Evolutionary conservation across 2,888 invertebrate species (phyloP).

Genomic region (Papilio elwesi): DNA sequence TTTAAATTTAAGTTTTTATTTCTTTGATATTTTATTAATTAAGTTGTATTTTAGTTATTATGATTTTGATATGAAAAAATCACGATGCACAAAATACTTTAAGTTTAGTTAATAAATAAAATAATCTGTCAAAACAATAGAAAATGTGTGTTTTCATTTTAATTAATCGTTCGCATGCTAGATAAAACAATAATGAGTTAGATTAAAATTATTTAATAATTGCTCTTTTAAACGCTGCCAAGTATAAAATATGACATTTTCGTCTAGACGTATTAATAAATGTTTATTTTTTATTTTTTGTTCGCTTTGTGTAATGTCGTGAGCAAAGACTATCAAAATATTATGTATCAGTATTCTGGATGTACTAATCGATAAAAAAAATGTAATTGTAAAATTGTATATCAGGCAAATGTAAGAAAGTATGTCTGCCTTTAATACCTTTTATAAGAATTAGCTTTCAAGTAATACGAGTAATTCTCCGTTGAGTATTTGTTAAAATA

Average conservation of each 20-base stretch:
- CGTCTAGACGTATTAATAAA: conserved; percentile 37
- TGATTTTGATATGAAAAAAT: neutral
- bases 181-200: conserved; percentile 18
- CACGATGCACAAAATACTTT: neutral
- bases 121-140: conserved; percentile 3
- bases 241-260: conserved; percentile 20
- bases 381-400: too few species aligned
- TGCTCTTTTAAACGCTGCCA: conserved; percentile 20
- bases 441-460: too few species aligned
- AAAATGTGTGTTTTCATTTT: conserved; percentile 14
- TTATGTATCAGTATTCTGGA: too few species aligned
- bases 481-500: too few species aligned
- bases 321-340: neutral
- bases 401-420: too few species aligned
- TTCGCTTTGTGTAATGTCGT: neutral
- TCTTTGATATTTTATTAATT: neutral
- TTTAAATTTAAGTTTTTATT: too few species aligned
- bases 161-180: conserved; percentile 20
- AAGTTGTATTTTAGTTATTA: neutral
- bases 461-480: too few species aligned
- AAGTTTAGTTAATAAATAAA: neutral
- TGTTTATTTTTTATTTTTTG: conserved; percentile 11
- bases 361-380: too few species aligned
- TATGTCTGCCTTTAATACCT: too few species aligned
- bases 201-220: conserved; percentile 30